Base-by-base conservation (phyloP, 2,888 invertebrate genomes). In the Eupeodes latifasciatus region DNA sequence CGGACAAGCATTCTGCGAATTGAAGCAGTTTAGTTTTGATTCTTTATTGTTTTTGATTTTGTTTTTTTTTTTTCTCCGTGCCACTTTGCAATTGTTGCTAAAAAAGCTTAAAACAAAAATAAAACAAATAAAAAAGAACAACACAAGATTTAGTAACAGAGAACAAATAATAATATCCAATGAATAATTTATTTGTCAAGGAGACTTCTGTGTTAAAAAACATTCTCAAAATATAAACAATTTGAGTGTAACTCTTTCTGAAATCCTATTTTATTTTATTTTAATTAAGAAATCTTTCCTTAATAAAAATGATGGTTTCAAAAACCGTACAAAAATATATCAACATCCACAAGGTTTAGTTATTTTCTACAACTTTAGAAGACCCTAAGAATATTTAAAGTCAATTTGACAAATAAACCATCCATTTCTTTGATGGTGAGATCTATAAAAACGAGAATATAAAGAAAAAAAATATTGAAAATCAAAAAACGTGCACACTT, bases 401-500 rank as follows among this genome's bases (percentile, higher is more conserved):
- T 59, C 34, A 34, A 62, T 51, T 62, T 49, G 66, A 78, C 85
- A 85, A 81, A 61, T 61, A 78, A 88, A 88, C 84, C 77, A 81
- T 76, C 36, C 78, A 51, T 40, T 57, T 27, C 27, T 27, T 61
- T 19, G 11, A 34, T 59, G n/a, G 34, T 47, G 62, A 71, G 74
- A 80, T 80, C 78, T 77, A 27, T 27, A 76, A 49, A 78, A 77
- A 59, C 79, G 51, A 55, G 55, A 51, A 53, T 61, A 72, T 44
- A 72, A 57, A 77, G 66, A 66, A 34, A 34, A 75, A 36, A 77
- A 76, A 77, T 47, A 49, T 86, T 66, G 27, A 66, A 90, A 90
- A 89, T 86, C 88, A 90, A 90, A 87, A 85, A 89, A 91, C 89
- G 89, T 90, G 90, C 90, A 90, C 90, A 90, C 90, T 91, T 91